Percentiles rank a stretch among this genome's conserved stretches.
Conservation (phyloP, 2,888 invertebrate genomes). For the Caenorhabditis drosophilae region DNA sequence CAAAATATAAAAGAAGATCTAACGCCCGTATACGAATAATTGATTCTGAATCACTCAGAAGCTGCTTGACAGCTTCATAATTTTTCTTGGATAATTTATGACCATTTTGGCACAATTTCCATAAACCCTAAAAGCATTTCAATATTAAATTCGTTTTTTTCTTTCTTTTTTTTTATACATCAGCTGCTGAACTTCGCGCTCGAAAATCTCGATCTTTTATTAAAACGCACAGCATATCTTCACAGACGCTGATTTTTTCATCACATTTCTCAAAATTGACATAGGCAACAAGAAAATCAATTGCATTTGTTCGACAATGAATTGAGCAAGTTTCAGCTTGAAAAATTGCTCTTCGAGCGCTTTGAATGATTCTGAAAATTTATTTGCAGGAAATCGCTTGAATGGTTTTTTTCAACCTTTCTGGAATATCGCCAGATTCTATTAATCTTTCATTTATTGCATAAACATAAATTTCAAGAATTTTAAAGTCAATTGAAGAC, state of each 20-base stretch:
- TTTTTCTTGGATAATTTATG: slow-evolving; percentile 1
- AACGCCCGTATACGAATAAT: slow-evolving; percentile 45
- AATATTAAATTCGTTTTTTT: too few species aligned
- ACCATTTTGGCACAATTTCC: slow-evolving; percentile 3
- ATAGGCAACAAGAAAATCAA: slow-evolving; percentile 21
- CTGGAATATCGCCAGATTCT: slow-evolving; percentile 7
- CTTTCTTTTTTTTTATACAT: too few species aligned
- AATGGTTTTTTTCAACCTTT: slow-evolving; percentile 2
- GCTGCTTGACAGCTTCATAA: slow-evolving; percentile 18
- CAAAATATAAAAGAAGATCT: slow-evolving; percentile 29
- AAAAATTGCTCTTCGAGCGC: slow-evolving; percentile 12
- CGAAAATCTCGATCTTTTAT: slow-evolving; percentile 44
- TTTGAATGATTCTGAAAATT: slow-evolving; percentile 9
- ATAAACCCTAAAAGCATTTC: slow-evolving; percentile 5
- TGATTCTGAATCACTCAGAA: slow-evolving; percentile 39
- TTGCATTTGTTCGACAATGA: slow-evolving; percentile 6
- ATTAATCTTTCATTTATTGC: slow-evolving; percentile 5
- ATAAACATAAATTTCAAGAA: slow-evolving; percentile 10
- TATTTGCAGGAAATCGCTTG: neutral
- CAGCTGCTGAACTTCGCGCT: slow-evolving; percentile 41
- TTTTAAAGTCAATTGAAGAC: slow-evolving; percentile 7
- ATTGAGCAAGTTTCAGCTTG: slow-evolving; percentile 8
- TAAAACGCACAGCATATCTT: slow-evolving; percentile 15
- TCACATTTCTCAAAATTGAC: neutral
- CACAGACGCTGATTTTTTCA: slow-evolving; percentile 7